Evolutionary conservation across 1,140 invertebrate species (phyloP), one percentile per base, ranked within the genome.

Genomic region (Procambarus virginalis): DNA sequence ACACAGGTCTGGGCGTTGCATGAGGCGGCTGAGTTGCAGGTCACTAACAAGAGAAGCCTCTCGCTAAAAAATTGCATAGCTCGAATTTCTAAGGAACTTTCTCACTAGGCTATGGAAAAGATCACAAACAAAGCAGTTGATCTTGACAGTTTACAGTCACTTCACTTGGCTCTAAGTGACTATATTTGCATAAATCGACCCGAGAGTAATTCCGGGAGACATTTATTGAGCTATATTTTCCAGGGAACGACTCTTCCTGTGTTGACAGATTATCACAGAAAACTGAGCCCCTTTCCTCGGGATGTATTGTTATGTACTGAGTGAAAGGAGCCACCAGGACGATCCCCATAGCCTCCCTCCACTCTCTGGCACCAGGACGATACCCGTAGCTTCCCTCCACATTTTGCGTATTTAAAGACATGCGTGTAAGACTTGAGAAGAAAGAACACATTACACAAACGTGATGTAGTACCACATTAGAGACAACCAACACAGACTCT

Each of bases 121-220:
- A 73, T 73, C 68, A 73, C 20, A 73, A 73, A 73, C 68, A 73
- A 73, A 73, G 6, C 68, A 73, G 22, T 73, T 34, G 68, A 73
- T 73, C 22, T 22, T 73, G 68, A 34, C 68, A 73, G 68, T 73
- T 73, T 73, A 73, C 68, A 73, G 68, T 73, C 68, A 34, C 22
- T 34, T 34, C 20, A 14, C n/a, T 5, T n/a, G 22, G n/a, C 22
- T 73, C 68, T 73, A 73, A 73, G 68, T 22, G n/a, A 22, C 3
- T 34, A 3, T 34, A 73, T 9, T 73, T 73, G 8, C 68, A 73
- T 73, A 73, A 73, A 73, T 73, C 34, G 68, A n/a, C n/a, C 68
- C 68, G 12, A 34, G 5, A 34, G 68, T 34, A 8, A 73, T 73
- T 73, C 68, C 8, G n/a, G 68, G n/a, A 34, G 68, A 34, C 68